Evolutionary conservation across 2,113 vertebrate genomes (phyloP).

Genomic region (Apteryx mantelli): DNA sequence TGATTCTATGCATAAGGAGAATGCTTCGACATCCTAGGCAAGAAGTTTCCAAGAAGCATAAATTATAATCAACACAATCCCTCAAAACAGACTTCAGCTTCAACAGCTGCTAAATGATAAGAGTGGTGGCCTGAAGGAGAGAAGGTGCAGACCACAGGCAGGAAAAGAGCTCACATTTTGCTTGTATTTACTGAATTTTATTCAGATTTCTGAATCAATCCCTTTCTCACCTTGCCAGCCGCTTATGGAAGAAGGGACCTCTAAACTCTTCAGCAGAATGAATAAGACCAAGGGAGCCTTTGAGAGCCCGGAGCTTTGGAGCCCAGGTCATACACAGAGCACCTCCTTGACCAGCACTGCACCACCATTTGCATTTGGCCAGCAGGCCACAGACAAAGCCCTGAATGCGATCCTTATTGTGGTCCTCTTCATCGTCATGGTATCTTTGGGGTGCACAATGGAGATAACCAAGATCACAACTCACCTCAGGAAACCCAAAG

Average conservation of each 20-base stretch:
- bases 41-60: not conserved
- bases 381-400: slow-evolving; percentile 55
- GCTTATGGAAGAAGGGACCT: not conserved
- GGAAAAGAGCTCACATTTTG: not conserved
- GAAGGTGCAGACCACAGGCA: not conserved
- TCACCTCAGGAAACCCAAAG: slow-evolving; percentile 83
- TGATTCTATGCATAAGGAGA: not conserved
- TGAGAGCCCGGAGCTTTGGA: slow-evolving; percentile 11
- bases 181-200: not conserved
- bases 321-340: not conserved
- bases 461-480: slow-evolving; percentile 83
- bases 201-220: not conserved
- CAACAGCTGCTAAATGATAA: not conserved
- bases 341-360: slow-evolving; percentile 36
- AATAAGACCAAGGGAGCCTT: not conserved
- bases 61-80: not conserved
- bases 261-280: not conserved
- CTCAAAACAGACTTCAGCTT: not conserved
- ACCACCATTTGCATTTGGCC: slow-evolving; percentile 10
- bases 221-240: not conserved
- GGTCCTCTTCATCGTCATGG: slow-evolving; percentile 78
- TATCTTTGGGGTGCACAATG: slow-evolving; percentile 86
- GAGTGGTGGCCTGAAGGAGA: not conserved
- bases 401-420: slow-evolving; percentile 62
- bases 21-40: not conserved